Base-by-base conservation (phyloP, 2,888 invertebrate genomes). In the Dicyrtoma fusca region DNA sequence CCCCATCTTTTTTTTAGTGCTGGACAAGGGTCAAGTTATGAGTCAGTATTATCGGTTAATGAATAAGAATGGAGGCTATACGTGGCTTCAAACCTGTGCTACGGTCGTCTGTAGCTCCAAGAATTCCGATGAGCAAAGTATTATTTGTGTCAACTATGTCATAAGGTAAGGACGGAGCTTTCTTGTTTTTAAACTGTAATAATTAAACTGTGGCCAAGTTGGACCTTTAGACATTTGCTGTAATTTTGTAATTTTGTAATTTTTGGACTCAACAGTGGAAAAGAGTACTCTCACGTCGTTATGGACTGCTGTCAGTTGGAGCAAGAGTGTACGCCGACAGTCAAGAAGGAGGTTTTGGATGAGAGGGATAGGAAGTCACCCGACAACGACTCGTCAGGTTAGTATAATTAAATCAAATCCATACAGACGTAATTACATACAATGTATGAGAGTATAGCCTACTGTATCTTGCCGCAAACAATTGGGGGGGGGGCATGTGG, bases 51-150 rank as follows among this genome's bases (percentile, higher is more conserved):
- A 94, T 85, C 90, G 97, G 82, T 86, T 97, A 82, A 94, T 97
- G 91, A 97, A 96, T 86, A 96, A 61, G 84, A 91, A 89, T 80
- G 97, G 97, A 6, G 97, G 97, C 45, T 97, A 92, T 86, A 94
- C 95, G 69, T 97, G 97, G 97, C 86, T 97, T 82, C 97, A 97
- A 85, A 95, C 95, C 0, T 97, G 97, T 84, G 97, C 97, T 74
- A 97, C 97, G 0, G 94, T 97, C 55, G 93, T 97, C 72, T 96
- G 95, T 86, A 95, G 92, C 83, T 91, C 93, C 68, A 97, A 97
- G 85, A 96, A 95, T 82, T 92, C 94, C 6, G 97, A 97, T 77
- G 97, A 97, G 83, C 96, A 97, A 85, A 97, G 95, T 83, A 95
- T 97, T 81, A 95, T 97, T 79, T 96, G 96, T 83, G 95, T 97